These are phyloP conservation scores for Eristalis intricaria DNA, from an alignment of 2,888 invertebrate species.

Conservation along the genomic window DNA sequence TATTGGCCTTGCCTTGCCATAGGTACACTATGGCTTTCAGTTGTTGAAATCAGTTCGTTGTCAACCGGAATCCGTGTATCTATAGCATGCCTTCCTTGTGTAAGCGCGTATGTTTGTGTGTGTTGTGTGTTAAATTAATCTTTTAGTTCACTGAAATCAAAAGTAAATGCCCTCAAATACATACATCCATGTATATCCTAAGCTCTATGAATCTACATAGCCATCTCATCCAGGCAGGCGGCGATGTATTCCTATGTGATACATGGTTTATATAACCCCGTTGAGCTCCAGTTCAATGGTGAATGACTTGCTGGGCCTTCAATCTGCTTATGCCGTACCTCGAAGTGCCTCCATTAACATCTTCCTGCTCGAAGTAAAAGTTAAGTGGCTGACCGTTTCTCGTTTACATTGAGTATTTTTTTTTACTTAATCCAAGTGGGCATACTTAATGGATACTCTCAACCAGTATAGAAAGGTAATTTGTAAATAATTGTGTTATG, in stretches of 20 bases:
- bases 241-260: conserved; percentile 1
- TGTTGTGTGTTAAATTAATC: conserved; percentile 27
- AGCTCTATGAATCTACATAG: conserved; percentile 3
- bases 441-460: conserved; percentile 12
- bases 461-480: conserved; percentile 28
- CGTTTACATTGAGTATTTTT: not conserved
- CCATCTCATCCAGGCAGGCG: not conserved
- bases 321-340: not conserved
- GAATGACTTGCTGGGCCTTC: conserved; percentile 17
- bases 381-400: not conserved
- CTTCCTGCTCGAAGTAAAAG: conserved; percentile 14
- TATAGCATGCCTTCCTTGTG: conserved; percentile 11
- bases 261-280: conserved; percentile 22
- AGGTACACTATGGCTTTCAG: conserved; percentile 38
- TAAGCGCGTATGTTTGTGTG: not conserved
- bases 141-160: conserved; percentile 12
- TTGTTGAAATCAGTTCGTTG: conserved; percentile 61
- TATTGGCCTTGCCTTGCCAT: conserved; percentile 76
- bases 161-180: conserved; percentile 2
- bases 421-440: not conserved
- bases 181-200: not conserved
- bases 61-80: conserved; percentile 32
- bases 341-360: conserved; percentile 11
- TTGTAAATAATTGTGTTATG: not conserved
- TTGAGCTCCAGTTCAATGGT: conserved; percentile 33